Percentiles rank a stretch among this genome's conserved stretches.
phyloP scores from a whole-genome alignment of 2,113 vertebrate genomes.

The Corythoichthys intestinalis region DNA sequence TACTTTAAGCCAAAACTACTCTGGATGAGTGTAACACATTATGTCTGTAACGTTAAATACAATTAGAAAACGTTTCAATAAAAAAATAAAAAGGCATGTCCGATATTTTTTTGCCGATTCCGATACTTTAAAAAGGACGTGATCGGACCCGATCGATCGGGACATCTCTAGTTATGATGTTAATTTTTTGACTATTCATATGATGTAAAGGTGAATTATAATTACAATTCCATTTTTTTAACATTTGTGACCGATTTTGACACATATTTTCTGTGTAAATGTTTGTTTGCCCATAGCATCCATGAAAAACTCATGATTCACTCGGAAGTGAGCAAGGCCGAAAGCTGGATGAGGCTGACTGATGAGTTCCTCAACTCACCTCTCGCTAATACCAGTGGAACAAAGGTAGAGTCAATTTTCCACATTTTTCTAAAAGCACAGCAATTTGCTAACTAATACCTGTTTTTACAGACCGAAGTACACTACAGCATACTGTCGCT shows the following conservation, averaged over 20 bases:
- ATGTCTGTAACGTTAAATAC: no score
- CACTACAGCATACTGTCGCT: slow-evolving; percentile 88
- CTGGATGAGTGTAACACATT: no score
- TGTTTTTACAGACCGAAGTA: slow-evolving; percentile 62
- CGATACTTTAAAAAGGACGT: no score
- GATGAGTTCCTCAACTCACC: slow-evolving; percentile 85
- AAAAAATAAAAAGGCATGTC: no score
- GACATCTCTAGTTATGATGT: no score
- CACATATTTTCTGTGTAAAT: neutral
- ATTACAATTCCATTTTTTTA: neutral
- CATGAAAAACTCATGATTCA: slow-evolving; percentile 92
- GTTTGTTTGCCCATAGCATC: slow-evolving; percentile 73
- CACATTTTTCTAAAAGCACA: neutral
- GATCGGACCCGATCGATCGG: no score
- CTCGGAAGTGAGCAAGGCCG: slow-evolving; percentile 91
- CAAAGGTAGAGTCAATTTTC: slow-evolving; percentile 72
- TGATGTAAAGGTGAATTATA: no score
- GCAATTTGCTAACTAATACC: neutral
- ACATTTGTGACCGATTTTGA: neutral
- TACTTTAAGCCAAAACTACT: no score
- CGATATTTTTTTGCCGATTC: no score
- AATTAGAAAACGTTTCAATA: no score
- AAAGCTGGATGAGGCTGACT: slow-evolving; percentile 87
- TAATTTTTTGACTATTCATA: no score
- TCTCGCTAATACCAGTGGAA: slow-evolving; percentile 77